Conservation (phyloP, 2,888 invertebrate species). For the Sarcophaga carnaria region DNA sequence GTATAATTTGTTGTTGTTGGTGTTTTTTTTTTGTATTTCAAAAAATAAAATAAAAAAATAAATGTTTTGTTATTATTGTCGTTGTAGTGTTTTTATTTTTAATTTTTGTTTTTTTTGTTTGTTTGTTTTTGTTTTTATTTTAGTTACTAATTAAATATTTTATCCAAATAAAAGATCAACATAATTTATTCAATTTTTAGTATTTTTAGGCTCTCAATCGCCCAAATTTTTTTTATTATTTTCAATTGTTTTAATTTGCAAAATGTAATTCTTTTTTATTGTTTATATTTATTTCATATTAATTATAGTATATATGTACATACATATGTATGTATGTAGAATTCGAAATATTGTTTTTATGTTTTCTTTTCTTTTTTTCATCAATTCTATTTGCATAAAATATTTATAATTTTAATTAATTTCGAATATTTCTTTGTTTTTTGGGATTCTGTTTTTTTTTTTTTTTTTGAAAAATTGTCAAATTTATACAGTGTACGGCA, state of each 20-base stretch:
- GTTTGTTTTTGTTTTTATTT: constrained; percentile 1
- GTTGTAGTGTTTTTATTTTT: not conserved
- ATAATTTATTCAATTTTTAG: constrained; percentile 57
- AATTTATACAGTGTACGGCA: not conserved
- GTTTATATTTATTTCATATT: constrained; percentile 5
- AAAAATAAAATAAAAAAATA: not conserved
- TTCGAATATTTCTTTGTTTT: constrained; percentile 15
- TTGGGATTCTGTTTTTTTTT: not conserved
- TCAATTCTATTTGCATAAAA: constrained; percentile 60
- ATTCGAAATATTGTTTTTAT: constrained; percentile 13
- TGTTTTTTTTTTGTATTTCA: not conserved
- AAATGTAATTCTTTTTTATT: constrained; percentile 22
- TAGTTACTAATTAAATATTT: constrained; percentile 67
- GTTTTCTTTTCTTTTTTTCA: constrained; percentile 8
- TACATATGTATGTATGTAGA: not conserved
- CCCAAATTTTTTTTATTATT: constrained; percentile 55
- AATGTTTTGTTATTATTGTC: not conserved
- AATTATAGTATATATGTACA: constrained; percentile 27
- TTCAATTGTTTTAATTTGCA: constrained; percentile 62
- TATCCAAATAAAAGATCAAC: constrained; percentile 66
- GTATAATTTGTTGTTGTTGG: constrained; percentile 5
- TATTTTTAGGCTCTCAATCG: constrained; percentile 39
- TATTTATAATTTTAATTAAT: constrained; percentile 66
- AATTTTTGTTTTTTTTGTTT: not conserved
- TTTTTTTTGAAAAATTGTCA: constrained; percentile 23